Base-by-base conservation (phyloP, 1,140 invertebrate species). In the Apis mellifera region DNA sequence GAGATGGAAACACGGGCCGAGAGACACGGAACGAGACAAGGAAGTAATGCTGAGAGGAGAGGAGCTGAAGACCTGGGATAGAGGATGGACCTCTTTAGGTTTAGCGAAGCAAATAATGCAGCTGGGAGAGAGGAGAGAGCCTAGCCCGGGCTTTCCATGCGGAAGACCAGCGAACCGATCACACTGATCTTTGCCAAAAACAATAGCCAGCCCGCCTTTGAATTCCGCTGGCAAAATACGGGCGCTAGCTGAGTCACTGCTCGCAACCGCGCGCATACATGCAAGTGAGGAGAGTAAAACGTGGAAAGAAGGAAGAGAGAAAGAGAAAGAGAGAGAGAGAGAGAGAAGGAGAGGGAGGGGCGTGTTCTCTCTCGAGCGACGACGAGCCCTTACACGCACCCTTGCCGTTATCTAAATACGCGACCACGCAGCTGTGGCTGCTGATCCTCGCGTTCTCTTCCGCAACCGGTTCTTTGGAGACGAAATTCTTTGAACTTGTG, bases 161-260 rank as follows among this genome's bases (percentile, higher is more conserved):
- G 86, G 85, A 90, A 90, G 90, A 90, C 84, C 89, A 88, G 86
- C 89, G 84, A 88, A 90, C 90, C 91, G 90, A 91, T 91, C 91
- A 87, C 90, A 92, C 90, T 91, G 91, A 92, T 91, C 91, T 91
- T 92, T 90, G 88, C 90, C 90, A 90, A 92, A 91, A 92, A 92
- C 91, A 92, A 92, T 92, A 90, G 78, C 85, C 89, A 73, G 78
- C 78, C 81, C 84, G 90, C 90, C 90, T 91, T 90, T 90, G 85
- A 84, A 91, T 91, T 90, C 84, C 84, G 62, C 89, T 86, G 84
- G 78, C 87, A 90, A 91, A 91, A 91, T 90, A 91, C 89, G 89
- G 89, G 90, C 89, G 84, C 83, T 78, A 89, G 87, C 84, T 91
- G 89, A 90, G 84, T 91, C 90, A 90, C 84, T 86, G 88, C 54